A percentile compares a stretch with the other conserved stretches of the same genome.
Evolutionary conservation across 2,888 invertebrate genomes (phyloP).

Genomic region (Pseudococcus viburni): DNA sequence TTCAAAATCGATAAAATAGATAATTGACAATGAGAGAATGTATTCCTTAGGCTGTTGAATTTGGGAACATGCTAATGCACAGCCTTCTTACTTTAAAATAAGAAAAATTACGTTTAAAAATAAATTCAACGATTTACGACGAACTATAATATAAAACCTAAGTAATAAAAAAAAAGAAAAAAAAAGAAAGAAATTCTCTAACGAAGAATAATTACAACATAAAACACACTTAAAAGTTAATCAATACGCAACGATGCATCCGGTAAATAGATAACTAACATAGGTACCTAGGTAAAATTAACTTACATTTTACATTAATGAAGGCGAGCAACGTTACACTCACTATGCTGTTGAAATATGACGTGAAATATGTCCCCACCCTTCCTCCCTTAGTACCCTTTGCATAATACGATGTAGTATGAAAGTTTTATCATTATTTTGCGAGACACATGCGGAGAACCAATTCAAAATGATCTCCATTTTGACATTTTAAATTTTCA

Average conservation of each 20-base stretch:
- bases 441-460: background rate
- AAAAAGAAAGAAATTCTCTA: background rate
- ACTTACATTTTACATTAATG: constrained; percentile 43
- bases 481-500: background rate
- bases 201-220: constrained; percentile 42
- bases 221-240: constrained; percentile 25
- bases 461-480: background rate
- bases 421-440: constrained; percentile 16
- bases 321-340: constrained; percentile 12
- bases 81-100: background rate
- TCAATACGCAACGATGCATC: constrained; percentile 43
- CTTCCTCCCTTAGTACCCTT: background rate
- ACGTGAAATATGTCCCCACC: background rate
- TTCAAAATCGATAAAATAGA: background rate
- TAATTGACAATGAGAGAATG: background rate
- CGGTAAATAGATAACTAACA: constrained; percentile 12
- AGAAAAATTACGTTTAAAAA: background rate
- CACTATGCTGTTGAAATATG: background rate
- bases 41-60: background rate
- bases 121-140: background rate
- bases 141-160: background rate
- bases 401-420: constrained; percentile 19
- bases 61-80: constrained; percentile 25
- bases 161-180: background rate
- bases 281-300: background rate